Evolutionary conservation across 2,888 invertebrate species (phyloP).

Genomic region (Parnassius orleans): DNA sequence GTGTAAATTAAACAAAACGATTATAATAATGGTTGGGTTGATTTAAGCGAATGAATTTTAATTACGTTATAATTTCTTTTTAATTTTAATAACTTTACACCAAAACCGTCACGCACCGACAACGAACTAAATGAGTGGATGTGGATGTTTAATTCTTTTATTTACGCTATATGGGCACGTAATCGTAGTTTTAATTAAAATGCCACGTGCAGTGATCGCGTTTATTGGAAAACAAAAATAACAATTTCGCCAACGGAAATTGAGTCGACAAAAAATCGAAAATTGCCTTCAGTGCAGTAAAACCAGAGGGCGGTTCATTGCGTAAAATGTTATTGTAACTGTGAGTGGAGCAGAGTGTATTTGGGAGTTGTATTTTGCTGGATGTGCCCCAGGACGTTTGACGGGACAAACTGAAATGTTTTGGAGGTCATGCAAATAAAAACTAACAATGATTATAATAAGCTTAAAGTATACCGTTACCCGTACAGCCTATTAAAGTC

Average conservation of each 20-base stretch:
- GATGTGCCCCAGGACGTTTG: not conserved
- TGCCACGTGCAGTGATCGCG: not conserved
- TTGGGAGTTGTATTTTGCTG: not conserved
- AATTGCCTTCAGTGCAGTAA: not conserved
- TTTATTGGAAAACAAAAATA: slow-evolving; percentile 6
- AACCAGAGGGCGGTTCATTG: not conserved
- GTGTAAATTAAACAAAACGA: no score
- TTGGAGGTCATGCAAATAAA: not conserved
- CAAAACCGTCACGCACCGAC: no score
- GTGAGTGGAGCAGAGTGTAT: not conserved
- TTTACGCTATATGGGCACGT: not conserved
- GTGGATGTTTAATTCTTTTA: no score
- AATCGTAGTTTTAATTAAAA: slow-evolving; percentile 11
- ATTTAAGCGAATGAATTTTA: no score
- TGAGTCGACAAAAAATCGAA: no score
- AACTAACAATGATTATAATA: no score
- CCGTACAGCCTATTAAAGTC: no score
- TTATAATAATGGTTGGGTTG: no score
- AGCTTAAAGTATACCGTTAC: no score
- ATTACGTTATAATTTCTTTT: no score
- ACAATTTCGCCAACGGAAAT: not conserved
- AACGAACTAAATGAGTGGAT: no score
- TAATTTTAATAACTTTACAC: no score
- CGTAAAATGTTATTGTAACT: not conserved
- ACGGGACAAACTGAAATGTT: not conserved